Evolutionary conservation across 2,888 invertebrate species (phyloP).

Genomic region (Cecidostiba fungosa): DNA sequence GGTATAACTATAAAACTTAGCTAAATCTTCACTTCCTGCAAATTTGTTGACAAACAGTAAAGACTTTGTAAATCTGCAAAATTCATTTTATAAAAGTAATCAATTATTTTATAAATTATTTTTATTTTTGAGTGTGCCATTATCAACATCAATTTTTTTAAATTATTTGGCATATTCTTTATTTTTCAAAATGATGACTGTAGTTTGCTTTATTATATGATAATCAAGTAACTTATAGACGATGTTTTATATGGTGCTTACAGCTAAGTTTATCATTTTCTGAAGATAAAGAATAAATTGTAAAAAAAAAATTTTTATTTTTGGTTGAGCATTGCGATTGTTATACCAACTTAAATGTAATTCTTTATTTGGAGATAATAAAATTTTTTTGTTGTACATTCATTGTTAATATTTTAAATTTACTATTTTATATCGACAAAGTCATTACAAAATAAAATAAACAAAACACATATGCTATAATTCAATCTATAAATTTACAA

Average conservation of each 20-base stretch:
- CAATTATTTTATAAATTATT: background rate
- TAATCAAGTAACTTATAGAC: constrained; percentile 14
- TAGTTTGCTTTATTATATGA: background rate
- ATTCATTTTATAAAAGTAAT: constrained; percentile 21
- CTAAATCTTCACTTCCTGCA: constrained; percentile 13
- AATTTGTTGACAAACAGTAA: background rate
- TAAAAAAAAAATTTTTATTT: background rate
- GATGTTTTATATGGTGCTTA: background rate
- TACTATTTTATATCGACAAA: background rate
- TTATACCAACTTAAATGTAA: background rate
- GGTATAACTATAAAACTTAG: background rate
- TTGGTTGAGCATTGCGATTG: background rate
- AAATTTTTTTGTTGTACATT: background rate
- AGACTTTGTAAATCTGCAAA: background rate
- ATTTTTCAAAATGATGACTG: background rate
- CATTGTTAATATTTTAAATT: background rate
- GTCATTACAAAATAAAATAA: background rate
- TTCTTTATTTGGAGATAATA: background rate
- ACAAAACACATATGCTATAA: background rate
- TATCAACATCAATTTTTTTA: background rate
- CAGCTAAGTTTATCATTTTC: background rate
- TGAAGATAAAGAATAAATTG: background rate
- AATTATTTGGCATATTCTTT: constrained; percentile 23
- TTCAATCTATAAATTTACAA: background rate
- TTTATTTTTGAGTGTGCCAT: constrained; percentile 17